A percentile compares a stretch with the other conserved stretches of the same genome.
Evolutionary conservation across 2,113 vertebrate genomes (phyloP).

Genomic region (Poeciliopsis turrubarensis): DNA sequence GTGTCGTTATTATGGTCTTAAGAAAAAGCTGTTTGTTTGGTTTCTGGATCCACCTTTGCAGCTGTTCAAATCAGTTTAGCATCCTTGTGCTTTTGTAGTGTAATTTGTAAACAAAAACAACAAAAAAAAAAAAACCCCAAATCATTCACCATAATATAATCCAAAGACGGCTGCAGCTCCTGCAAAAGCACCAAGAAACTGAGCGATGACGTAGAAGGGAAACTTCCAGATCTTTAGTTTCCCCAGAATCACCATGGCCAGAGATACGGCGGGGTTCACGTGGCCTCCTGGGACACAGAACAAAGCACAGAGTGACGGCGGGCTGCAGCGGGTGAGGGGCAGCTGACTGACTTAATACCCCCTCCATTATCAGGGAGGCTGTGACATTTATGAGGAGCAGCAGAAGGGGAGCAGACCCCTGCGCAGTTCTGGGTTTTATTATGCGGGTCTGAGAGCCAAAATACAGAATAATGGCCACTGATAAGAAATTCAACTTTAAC

Average conservation of each 20-base stretch:
- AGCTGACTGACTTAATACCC: conserved; percentile 36
- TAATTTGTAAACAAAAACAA: too few relatives aligned
- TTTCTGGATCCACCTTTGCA: too few relatives aligned
- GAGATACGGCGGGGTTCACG: conserved; percentile 92
- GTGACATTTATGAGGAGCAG: conserved; percentile 52
- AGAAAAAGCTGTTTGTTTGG: too few relatives aligned
- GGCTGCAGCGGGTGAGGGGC: conserved; percentile 23
- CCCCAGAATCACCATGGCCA: conserved; percentile 92
- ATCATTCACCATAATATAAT: conserved; percentile 88
- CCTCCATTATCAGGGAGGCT: conserved; percentile 42
- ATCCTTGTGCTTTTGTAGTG: too few relatives aligned
- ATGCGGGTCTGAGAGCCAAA: conserved; percentile 19
- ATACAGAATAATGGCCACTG: conserved; percentile 36
- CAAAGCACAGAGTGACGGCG: conserved; percentile 43
- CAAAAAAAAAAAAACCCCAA: too few relatives aligned
- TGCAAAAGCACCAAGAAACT: conserved; percentile 90
- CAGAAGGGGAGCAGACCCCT: conserved; percentile 55
- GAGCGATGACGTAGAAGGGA: conserved; percentile 89
- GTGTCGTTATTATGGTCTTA: too few relatives aligned
- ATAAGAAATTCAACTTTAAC: not conserved
- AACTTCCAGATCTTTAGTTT: conserved; percentile 92
- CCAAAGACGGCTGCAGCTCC: conserved; percentile 92
- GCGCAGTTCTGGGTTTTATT: conserved; percentile 42
- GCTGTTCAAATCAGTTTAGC: too few relatives aligned
- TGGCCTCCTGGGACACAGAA: conserved; percentile 85